A percentile compares a stretch with the other conserved stretches of the same genome.
Evolutionary conservation across 1,140 invertebrate species (phyloP).

Genomic region (Globodera rostochiensis): DNA sequence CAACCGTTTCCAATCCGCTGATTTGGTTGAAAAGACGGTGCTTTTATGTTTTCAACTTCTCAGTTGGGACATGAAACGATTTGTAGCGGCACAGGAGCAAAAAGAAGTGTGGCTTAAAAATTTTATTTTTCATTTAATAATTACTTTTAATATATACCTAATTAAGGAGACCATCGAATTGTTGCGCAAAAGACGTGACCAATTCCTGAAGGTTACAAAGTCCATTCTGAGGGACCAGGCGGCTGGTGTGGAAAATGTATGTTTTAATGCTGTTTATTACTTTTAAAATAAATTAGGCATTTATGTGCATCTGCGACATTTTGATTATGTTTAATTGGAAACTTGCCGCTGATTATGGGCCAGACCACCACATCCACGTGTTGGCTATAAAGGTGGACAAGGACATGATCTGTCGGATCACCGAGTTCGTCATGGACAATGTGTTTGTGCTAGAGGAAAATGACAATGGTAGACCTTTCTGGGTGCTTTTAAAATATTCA

Average conservation of each 20-base stretch:
- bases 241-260: slow-evolving; percentile 70
- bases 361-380: slow-evolving; percentile 70
- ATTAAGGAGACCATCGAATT: slow-evolving; percentile 65
- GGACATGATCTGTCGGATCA: slow-evolving; percentile 42
- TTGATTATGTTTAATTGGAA: slow-evolving; percentile 92
- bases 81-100: slow-evolving; percentile 26
- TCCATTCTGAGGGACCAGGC: slow-evolving; percentile 71
- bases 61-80: slow-evolving; percentile 36
- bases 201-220: slow-evolving; percentile 77
- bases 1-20: slow-evolving; percentile 70
- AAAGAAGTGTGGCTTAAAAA: slow-evolving; percentile 28
- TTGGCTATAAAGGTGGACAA: slow-evolving; percentile 39
- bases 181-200: slow-evolving; percentile 74
- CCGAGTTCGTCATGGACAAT: slow-evolving; percentile 71
- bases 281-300: slow-evolving; percentile 73
- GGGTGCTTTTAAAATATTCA: slow-evolving; percentile 3
- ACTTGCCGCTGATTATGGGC: slow-evolving; percentile 71
- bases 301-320: slow-evolving; percentile 89
- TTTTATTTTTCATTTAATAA: neutral
- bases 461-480: slow-evolving; percentile 73
- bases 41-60: slow-evolving; percentile 53
- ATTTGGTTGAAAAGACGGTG: slow-evolving; percentile 70
- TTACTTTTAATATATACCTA: slow-evolving; percentile 8
- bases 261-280: slow-evolving; percentile 55
- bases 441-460: slow-evolving; percentile 79